Base-by-base conservation (phyloP, 2,888 invertebrate species). In the Lasioglossum pauxillum region DNA sequence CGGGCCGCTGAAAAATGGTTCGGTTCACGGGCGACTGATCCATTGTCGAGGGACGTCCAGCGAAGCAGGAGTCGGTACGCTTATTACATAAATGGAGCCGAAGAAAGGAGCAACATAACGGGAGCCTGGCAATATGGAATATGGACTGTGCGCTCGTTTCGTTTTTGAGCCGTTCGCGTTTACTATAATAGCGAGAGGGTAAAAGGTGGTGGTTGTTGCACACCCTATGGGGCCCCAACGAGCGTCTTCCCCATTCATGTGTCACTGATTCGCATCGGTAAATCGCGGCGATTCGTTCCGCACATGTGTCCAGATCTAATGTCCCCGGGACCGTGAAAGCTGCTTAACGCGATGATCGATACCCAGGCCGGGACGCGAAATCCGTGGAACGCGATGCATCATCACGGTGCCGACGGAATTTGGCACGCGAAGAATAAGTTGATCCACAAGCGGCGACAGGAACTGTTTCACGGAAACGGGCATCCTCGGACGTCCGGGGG, bases 261-360 rank as follows among this genome's bases (percentile, higher is more conserved):
- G 89, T 91, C 91, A 90, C 85, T 88, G 91, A 90, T 89, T 90
- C 89, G 86, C 86, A 85, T 90, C 89, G 80, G 90, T 86, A 90
- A 89, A 91, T 91, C 87, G 88, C 90, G 86, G 81, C 88, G 91
- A 92, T 93, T 92, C 92, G 93, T 91, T 89, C 91, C 90, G 92
- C 93, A 91, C 93, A 93, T 93, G 93, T 93, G 93, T 91, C 90
- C 92, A 89, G 86, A 91, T 91, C 90, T 82, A 90, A 92, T 90
- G 91, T 88, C 86, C 87, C 85, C 75, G 81, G 86, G 80, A 85
- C 89, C 82, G 89, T 90, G 88, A 89, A 88, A 88, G 91, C 91
- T 90, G 90, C 89, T 90, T 90, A 90, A 89, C 88, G 79, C 78
- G 86, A 75, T 90, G 90, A 90, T 90, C 89, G 89, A 90, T 90